Evolutionary conservation across 1,140 invertebrate genomes (phyloP).

Genomic region (Drosophila ogumai): DNA sequence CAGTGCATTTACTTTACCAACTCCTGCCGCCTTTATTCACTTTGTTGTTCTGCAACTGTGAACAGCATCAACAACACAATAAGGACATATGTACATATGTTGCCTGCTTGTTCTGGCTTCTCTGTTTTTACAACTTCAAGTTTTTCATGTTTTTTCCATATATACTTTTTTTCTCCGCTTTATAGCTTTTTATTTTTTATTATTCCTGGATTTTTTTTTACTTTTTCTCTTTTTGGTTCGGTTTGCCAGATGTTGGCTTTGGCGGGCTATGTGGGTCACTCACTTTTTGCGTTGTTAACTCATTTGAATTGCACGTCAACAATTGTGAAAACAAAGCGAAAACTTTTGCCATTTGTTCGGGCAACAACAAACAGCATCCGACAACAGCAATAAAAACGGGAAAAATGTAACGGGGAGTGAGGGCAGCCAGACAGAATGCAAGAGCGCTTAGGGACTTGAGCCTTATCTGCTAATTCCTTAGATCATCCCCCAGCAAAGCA

Average conservation of each 20-base stretch:
- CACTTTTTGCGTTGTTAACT: conserved; percentile 77
- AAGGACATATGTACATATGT: conserved; percentile 48
- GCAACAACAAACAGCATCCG: conserved; percentile 47
- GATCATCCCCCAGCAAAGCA: conserved; percentile 19
- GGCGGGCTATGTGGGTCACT: conserved; percentile 69
- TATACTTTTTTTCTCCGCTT: not conserved
- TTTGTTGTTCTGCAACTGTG: conserved; percentile 53
- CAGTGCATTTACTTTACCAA: conserved; percentile 15
- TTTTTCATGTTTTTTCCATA: conserved; percentile 40
- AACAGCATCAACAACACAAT: conserved; percentile 40
- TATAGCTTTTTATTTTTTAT: conserved; percentile 44
- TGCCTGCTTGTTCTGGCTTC: conserved; percentile 42
- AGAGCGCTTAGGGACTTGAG: conserved; percentile 35
- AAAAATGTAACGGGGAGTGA: not conserved
- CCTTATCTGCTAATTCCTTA: conserved; percentile 43
- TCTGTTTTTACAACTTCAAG: conserved; percentile 48
- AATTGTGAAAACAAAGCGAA: conserved; percentile 75
- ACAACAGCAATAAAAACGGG: conserved; percentile 34
- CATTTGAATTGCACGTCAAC: conserved; percentile 82
- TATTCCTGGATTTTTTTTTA: conserved; percentile 15
- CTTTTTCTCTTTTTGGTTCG: conserved; percentile 28
- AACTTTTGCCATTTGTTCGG: conserved; percentile 77
- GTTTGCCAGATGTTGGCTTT: conserved; percentile 51
- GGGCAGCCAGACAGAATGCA: conserved; percentile 13
- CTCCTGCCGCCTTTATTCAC: conserved; percentile 34